Evolutionary conservation across 2,797 vertebrate species (phyloP), one percentile per base, ranked within the genome.

Genomic region (Enteromius viviparus): DNA sequence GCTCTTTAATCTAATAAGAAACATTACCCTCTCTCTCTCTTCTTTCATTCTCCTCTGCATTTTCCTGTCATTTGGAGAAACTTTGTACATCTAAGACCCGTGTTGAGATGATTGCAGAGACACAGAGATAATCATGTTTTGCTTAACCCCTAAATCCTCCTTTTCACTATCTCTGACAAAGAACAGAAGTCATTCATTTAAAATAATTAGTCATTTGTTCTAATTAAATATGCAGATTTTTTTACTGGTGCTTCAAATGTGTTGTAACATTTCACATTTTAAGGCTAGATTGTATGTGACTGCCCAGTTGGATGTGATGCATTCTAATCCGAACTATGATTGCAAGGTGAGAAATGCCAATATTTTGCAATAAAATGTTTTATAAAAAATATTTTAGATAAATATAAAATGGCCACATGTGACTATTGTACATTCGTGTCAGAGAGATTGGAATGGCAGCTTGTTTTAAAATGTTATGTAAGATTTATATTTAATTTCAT

Each of bases 1-100:
- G 65, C 65, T 70, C 53, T 77, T 83, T 76, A 76, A 76, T 82
- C 34, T 68, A 55, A 68, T 82, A 66, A 82, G 34, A 68, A 82
- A 49, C 19, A 12, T 76, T 45, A 68, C 72, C 32, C 23, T 51
- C 79, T 37, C 55, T 75, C 23, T 47, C 79, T 49, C 55, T 75
- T 12, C 34, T 68, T 55, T 60, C 0, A 66, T 83, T 68, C 76
- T 23, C 37, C 5, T 45, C 72, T 76, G 1, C 5, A 12, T 58
- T 82, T 45, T 58, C 26, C 37, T 69, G 23, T 69, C 0, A 21
- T 60, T 76, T 82, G 23, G 9, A 58, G 74, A 69, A 60, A 34
- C 37, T 58, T 45, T 5, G 34, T 26, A 23, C 12, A 32, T 82
- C 51, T 55, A 29, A 53, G 62, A 66, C 17, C 6, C 32, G 70